Conservation (phyloP, 2,113 vertebrate species). For the Scophthalmus maximus region DNA sequence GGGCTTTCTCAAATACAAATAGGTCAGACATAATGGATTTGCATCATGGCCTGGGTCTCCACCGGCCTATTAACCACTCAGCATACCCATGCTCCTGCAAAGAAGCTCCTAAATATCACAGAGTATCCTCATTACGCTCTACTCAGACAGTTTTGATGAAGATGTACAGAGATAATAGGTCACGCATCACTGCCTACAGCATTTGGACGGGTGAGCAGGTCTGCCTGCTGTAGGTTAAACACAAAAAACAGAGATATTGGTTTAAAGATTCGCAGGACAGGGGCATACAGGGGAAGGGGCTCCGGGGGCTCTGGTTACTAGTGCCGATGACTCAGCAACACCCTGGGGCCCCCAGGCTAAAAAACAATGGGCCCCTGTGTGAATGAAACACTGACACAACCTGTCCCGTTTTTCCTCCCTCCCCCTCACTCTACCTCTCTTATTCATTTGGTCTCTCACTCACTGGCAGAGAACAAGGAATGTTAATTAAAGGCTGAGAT, state of each 20-base stretch:
- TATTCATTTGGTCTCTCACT: constrained; percentile 57
- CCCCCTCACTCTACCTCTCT: constrained; percentile 54
- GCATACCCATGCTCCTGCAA: constrained; percentile 20
- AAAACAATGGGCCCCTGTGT: constrained; percentile 78
- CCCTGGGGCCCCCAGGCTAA: constrained; percentile 43
- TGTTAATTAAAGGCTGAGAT: constrained; percentile 81
- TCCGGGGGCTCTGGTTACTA: constrained; percentile 70
- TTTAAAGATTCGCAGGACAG: constrained; percentile 41
- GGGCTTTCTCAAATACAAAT: constrained; percentile 47
- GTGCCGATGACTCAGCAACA: constrained; percentile 66
- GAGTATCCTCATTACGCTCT: neutral
- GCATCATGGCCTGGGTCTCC: constrained; percentile 25
- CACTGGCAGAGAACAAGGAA: constrained; percentile 74
- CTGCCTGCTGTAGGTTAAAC: neutral
- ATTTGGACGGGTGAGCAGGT: constrained; percentile 38
- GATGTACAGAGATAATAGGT: neutral
- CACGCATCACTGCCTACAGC: neutral
- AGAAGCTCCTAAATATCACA: constrained; percentile 8
- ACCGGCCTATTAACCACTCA: constrained; percentile 20
- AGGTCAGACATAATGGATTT: constrained; percentile 58
- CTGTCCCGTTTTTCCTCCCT: constrained; percentile 56
- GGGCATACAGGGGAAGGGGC: constrained; percentile 23
- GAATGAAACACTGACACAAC: constrained; percentile 70
- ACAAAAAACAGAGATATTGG: constrained; percentile 19
- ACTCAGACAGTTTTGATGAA: neutral